These are phyloP conservation scores for Pemphigus obesinymphae DNA, from an alignment of 1,140 invertebrate species.

Conservation along the genomic window DNA sequence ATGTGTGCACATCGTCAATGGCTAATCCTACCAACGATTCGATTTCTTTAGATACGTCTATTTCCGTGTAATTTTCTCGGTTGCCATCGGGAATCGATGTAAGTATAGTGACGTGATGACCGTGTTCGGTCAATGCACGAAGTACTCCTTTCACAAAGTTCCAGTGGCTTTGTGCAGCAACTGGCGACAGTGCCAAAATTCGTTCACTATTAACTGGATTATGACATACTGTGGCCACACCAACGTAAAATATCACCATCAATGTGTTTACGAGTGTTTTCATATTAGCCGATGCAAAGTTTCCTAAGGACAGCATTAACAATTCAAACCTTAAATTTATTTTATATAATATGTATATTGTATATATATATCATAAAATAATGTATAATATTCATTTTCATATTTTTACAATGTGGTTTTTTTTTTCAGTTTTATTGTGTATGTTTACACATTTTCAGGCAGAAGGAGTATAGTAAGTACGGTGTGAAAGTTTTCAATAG, in stretches of 20 bases:
- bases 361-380: no score
- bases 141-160: slow-evolving; percentile 48
- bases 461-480: no score
- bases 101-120: slow-evolving; percentile 48
- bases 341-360: no score
- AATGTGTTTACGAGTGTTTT: neutral
- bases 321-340: no score
- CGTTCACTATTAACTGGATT: neutral
- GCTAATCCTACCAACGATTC: neutral
- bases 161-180: slow-evolving; percentile 49
- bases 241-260: neutral
- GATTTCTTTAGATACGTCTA: neutral
- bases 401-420: no score
- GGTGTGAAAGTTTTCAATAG: no score
- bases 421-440: no score
- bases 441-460: no score
- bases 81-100: slow-evolving; percentile 49
- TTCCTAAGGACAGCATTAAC: no score
- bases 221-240: no score
- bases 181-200: slow-evolving; percentile 48
- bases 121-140: slow-evolving; percentile 45
- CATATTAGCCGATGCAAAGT: no score
- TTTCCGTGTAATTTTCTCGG: neutral
- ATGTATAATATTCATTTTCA: no score
- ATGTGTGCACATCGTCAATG: neutral